Evolutionary conservation across 2,888 invertebrate genomes (phyloP).

Genomic region (Rhingia rostrata): DNA sequence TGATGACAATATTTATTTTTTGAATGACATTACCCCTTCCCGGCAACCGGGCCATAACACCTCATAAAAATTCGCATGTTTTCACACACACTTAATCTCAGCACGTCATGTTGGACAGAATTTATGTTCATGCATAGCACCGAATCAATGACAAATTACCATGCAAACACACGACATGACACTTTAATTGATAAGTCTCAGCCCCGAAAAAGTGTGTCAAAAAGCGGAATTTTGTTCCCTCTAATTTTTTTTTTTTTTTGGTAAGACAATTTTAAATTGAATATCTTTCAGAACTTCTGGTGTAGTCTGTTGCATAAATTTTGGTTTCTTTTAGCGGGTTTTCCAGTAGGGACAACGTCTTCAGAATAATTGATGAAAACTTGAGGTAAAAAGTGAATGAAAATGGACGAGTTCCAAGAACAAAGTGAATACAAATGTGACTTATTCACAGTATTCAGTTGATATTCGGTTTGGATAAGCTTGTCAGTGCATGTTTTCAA

Average conservation of each 20-base stretch:
- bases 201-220: slow-evolving; percentile 60
- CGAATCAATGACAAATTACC: slow-evolving; percentile 58
- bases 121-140: slow-evolving; percentile 38
- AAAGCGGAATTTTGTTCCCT: slow-evolving; percentile 32
- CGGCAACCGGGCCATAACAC: neutral
- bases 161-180: slow-evolving; percentile 51
- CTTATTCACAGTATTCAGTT: neutral
- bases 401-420: slow-evolving; percentile 42
- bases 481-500: too few species aligned
- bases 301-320: too few species aligned
- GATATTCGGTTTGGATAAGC: neutral
- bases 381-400: slow-evolving; percentile 14
- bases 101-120: slow-evolving; percentile 17
- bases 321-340: slow-evolving; percentile 13
- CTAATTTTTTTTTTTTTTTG: slow-evolving; percentile 2
- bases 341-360: slow-evolving; percentile 16
- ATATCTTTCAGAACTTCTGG: neutral
- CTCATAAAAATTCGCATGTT: neutral
- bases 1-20: slow-evolving; percentile 11
- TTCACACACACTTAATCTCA: slow-evolving; percentile 7
- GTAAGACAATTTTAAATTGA: neutral
- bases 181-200: slow-evolving; percentile 49
- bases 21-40: neutral
- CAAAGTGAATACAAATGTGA: slow-evolving; percentile 9
- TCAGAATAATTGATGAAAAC: slow-evolving; percentile 51